Conservation (phyloP, 2,888 invertebrate species). For the Tiliacea citrago region DNA sequence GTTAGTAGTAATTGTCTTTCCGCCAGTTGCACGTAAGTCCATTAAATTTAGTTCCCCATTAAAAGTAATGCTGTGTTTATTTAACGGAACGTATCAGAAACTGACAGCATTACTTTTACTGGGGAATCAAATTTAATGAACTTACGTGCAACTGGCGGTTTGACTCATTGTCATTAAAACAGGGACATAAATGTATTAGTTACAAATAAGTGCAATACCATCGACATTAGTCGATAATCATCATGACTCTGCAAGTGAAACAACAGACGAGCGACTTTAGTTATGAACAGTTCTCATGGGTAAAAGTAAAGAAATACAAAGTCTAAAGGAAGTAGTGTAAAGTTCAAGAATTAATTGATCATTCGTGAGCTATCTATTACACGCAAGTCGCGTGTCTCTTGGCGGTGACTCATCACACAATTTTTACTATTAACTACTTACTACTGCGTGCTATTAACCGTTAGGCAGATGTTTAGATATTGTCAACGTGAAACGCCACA, state of each 20-base stretch:
- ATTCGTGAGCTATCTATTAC: slow-evolving; percentile 34
- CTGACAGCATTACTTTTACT: too few relatives aligned
- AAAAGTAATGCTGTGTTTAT: too few relatives aligned
- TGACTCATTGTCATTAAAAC: too few relatives aligned
- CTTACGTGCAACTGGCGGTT: too few relatives aligned
- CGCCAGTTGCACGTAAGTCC: too few relatives aligned
- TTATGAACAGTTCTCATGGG: background rate
- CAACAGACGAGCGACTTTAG: background rate
- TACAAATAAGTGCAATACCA: too few relatives aligned
- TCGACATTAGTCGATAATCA: too few relatives aligned
- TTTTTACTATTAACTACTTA: slow-evolving; percentile 34
- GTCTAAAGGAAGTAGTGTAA: slow-evolving; percentile 10
- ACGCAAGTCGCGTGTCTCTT: slow-evolving; percentile 22
- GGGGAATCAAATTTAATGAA: too few relatives aligned
- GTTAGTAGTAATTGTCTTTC: too few relatives aligned
- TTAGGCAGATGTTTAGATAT: slow-evolving; percentile 46
- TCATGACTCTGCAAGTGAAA: background rate
- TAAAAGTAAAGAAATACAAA: background rate
- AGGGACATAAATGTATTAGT: too few relatives aligned
- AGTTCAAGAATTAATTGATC: slow-evolving; percentile 39
- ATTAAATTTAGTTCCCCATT: too few relatives aligned
- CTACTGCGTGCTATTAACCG: slow-evolving; percentile 14
- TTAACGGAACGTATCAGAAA: too few relatives aligned
- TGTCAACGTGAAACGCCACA: background rate
- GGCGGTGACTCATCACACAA: slow-evolving; percentile 45